A percentile compares a stretch with the other conserved stretches of the same genome.
These are phyloP conservation scores for Orientallactaga sibirica DNA, from an alignment of 2,797 vertebrate genomes.

Conservation along the genomic window DNA sequence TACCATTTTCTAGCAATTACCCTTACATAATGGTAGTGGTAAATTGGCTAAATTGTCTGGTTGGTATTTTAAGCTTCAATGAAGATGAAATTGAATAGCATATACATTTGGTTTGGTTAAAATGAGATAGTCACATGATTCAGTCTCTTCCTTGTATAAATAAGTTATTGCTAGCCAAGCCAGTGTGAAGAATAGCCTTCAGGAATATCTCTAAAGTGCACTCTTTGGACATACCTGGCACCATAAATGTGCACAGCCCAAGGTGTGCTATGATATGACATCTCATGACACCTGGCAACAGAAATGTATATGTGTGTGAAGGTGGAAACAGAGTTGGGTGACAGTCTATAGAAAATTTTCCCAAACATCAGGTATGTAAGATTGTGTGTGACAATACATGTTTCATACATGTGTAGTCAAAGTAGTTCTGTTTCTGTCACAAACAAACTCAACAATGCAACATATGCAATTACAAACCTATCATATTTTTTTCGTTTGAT, in stretches of 20 bases:
- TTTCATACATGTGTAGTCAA: background rate
- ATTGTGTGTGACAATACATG: background rate
- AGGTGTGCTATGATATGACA: background rate
- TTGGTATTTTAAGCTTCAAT: background rate
- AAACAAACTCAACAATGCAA: background rate
- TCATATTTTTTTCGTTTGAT: background rate
- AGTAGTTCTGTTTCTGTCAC: background rate
- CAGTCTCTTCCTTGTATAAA: background rate
- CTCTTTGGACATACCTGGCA: background rate
- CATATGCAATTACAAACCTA: conserved; percentile 6
- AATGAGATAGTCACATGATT: background rate
- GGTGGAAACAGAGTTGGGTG: background rate
- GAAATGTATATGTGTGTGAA: background rate
- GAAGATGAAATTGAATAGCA: background rate
- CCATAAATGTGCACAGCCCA: background rate
- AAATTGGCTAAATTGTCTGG: background rate
- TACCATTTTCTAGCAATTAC: background rate
- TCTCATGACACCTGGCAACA: background rate
- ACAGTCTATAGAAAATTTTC: conserved; percentile 23
- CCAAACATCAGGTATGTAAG: background rate
- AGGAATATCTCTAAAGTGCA: background rate
- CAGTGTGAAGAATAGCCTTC: background rate
- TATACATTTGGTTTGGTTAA: background rate
- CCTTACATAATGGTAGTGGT: background rate
- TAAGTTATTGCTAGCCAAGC: background rate